Evolutionary conservation across 2,888 invertebrate species (phyloP).

Genomic region (Apamea anceps): DNA sequence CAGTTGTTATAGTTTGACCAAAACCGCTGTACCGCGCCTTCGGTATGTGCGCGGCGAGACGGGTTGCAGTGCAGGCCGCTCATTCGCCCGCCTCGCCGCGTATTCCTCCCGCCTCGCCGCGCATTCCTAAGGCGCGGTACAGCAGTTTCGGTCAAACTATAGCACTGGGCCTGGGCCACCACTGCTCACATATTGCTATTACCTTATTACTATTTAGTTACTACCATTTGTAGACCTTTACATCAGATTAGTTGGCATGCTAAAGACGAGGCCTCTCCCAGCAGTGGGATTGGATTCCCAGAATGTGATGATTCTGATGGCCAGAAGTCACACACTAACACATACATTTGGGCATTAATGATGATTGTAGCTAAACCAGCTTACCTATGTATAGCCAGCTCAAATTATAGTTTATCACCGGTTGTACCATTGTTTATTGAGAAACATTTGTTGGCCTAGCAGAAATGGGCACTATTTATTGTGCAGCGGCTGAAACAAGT

Average conservation of each 20-base stretch:
- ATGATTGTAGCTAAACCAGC: not conserved
- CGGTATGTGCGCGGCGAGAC: no score
- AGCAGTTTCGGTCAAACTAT: no score
- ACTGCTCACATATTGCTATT: not conserved
- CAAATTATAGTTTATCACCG: not conserved
- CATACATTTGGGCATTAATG: not conserved
- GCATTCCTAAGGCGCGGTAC: no score
- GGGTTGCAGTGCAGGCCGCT: no score
- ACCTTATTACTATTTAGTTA: not conserved
- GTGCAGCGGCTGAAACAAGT: not conserved
- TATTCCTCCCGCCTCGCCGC: no score
- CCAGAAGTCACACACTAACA: not conserved
- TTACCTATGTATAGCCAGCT: not conserved
- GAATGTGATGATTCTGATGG: not conserved
- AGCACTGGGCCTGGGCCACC: no score
- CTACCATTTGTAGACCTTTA: not conserved
- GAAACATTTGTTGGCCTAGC: not conserved
- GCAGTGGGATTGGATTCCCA: not conserved
- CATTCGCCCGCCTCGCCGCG: no score
- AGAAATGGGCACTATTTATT: not conserved
- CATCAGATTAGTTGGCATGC: not conserved
- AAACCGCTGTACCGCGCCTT: no score
- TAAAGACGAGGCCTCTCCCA: not conserved
- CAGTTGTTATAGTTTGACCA: no score
- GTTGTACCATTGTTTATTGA: not conserved